Evolutionary conservation across 2,113 vertebrate genomes (phyloP).

Genomic region (Pteropus alecto): DNA sequence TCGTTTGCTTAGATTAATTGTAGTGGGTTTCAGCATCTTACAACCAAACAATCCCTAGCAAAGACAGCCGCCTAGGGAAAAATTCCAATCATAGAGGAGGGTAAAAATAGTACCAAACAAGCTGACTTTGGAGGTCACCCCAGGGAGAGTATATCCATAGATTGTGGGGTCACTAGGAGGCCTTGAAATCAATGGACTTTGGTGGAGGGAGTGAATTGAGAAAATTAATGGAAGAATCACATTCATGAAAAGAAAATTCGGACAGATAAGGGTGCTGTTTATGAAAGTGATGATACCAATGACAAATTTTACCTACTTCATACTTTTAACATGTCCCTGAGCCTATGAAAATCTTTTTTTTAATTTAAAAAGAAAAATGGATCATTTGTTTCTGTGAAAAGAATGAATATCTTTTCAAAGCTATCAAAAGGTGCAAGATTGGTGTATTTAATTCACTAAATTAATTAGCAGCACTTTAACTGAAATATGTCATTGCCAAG

Average conservation of each 20-base stretch:
- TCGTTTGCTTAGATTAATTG: not conserved
- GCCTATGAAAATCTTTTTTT: not conserved
- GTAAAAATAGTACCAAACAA: not conserved
- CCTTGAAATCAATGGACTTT: not conserved
- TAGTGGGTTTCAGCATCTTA: not conserved
- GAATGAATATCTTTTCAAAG: not conserved
- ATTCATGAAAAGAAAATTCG: not conserved
- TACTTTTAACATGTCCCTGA: not conserved
- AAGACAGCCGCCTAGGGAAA: not conserved
- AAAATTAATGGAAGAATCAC: not conserved
- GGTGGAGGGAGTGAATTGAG: fast-evolving
- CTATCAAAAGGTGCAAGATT: not conserved
- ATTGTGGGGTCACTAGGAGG: not conserved
- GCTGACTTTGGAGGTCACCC: not conserved
- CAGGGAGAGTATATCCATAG: not conserved
- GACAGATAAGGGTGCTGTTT: not conserved
- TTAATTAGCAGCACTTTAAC: not conserved
- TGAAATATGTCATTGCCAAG: not conserved
- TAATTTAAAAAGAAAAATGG: not conserved
- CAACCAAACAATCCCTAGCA: not conserved
- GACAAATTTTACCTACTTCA: not conserved
- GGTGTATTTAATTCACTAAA: not conserved
- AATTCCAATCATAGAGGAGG: not conserved
- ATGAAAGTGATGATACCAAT: not conserved
- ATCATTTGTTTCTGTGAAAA: not conserved